Conservation (phyloP, 1,140 invertebrate species). For the Halyomorpha halys region DNA sequence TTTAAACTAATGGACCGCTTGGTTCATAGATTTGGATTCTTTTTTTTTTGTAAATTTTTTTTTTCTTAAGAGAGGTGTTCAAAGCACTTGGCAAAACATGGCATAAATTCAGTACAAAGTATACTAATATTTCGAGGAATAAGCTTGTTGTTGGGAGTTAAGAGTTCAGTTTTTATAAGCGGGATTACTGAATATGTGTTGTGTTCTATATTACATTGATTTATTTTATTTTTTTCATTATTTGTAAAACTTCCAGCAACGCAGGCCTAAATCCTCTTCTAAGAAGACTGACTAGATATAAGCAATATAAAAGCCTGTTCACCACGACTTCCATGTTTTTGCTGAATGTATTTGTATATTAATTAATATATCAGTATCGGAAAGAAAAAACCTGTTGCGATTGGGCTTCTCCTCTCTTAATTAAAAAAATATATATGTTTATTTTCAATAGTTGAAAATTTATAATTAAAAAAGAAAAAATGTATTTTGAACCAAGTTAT, state of each 20-base stretch:
- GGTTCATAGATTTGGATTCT: neutral
- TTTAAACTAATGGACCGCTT: neutral
- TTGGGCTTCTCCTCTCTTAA: conserved; percentile 4
- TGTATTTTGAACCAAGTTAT: neutral
- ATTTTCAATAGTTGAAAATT: conserved; percentile 7
- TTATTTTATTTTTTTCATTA: neutral
- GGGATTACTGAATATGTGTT: neutral
- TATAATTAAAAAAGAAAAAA: neutral
- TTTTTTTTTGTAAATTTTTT: conserved; percentile 4
- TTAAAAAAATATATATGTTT: conserved; percentile 9
- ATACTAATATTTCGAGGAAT: conserved; percentile 10
- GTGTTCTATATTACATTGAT: neutral
- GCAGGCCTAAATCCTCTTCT: neutral
- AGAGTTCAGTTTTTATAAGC: neutral
- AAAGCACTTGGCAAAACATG: conserved; percentile 8
- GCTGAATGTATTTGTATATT: conserved; percentile 10
- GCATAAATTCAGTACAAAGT: conserved; percentile 21
- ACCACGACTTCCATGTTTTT: conserved; percentile 18
- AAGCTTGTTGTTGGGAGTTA: neutral
- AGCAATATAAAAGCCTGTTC: conserved; percentile 18
- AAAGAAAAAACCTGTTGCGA: neutral
- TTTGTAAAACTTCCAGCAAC: conserved; percentile 13
- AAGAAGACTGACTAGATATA: conserved; percentile 22
- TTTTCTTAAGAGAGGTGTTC: conserved; percentile 18
- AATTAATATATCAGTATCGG: neutral